These are phyloP conservation scores for Cairina moschata DNA, from an alignment of 2,113 vertebrate species.

Conservation along the genomic window DNA sequence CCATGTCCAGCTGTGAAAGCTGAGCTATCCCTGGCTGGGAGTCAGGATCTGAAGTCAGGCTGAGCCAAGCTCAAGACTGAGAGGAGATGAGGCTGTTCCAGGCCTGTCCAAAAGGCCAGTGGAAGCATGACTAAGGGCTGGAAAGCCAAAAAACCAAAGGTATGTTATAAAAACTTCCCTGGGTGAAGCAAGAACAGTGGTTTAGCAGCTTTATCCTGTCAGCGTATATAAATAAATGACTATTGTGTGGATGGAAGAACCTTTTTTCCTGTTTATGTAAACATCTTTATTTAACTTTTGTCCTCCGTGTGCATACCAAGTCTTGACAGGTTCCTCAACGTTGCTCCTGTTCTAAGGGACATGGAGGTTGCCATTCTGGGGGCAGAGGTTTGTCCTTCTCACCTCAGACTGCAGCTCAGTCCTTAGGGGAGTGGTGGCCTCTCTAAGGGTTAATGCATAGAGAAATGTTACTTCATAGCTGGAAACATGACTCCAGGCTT, in stretches of 20 bases:
- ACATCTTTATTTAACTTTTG: background rate
- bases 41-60: background rate
- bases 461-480: background rate
- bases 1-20: background rate
- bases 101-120: background rate
- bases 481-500: background rate
- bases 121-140: background rate
- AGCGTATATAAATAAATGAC: background rate
- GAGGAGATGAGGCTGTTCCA: background rate
- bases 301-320: background rate
- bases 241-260: background rate
- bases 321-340: background rate
- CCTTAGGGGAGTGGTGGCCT: background rate
- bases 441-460: background rate
- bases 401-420: background rate
- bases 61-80: background rate
- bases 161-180: background rate
- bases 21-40: background rate
- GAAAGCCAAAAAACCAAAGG: background rate
- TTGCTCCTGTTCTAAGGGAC: background rate
- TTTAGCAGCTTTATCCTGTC: background rate
- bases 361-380: background rate
- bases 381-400: background rate
- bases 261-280: background rate
- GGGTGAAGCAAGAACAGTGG: background rate